A percentile compares a stretch with the other conserved stretches of the same genome.
Evolutionary conservation across 2,888 invertebrate species (phyloP).

Genomic region (Chrysomela aeneicollis): DNA sequence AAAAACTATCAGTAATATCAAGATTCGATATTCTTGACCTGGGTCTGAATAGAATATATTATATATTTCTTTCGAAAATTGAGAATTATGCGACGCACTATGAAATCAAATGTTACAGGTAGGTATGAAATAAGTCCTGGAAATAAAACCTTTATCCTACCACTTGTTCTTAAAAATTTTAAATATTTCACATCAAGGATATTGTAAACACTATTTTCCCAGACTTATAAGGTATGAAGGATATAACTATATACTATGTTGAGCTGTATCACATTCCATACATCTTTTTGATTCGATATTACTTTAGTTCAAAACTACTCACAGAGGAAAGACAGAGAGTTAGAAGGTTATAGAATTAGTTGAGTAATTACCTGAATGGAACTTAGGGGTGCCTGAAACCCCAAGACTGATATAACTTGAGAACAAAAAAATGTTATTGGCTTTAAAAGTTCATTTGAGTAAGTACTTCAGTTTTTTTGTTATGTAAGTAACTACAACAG

Average conservation of each 20-base stretch:
- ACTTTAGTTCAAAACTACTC: neutral
- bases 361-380: conserved; percentile 37
- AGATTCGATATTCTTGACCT: too few relatives aligned
- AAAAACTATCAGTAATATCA: too few relatives aligned
- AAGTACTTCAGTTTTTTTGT: too few relatives aligned
- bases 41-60: too few relatives aligned
- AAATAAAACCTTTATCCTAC: too few relatives aligned
- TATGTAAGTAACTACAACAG: too few relatives aligned
- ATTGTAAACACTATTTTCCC: neutral
- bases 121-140: neutral
- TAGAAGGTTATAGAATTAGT: neutral
- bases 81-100: neutral
- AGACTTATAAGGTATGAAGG: neutral
- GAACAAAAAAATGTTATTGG: conserved; percentile 42
- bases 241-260: neutral
- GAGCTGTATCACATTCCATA: neutral
- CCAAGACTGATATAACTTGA: conserved; percentile 51
- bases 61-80: neutral
- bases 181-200: too few relatives aligned
- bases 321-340: conserved; percentile 3
- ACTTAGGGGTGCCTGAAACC: conserved; percentile 59
- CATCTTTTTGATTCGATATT: neutral
- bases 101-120: neutral
- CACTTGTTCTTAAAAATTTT: too few relatives aligned
- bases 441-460: conserved; percentile 9